Conservation (phyloP, 2,113 vertebrate genomes). For the Gnathonemus echidnorhynchus region DNA sequence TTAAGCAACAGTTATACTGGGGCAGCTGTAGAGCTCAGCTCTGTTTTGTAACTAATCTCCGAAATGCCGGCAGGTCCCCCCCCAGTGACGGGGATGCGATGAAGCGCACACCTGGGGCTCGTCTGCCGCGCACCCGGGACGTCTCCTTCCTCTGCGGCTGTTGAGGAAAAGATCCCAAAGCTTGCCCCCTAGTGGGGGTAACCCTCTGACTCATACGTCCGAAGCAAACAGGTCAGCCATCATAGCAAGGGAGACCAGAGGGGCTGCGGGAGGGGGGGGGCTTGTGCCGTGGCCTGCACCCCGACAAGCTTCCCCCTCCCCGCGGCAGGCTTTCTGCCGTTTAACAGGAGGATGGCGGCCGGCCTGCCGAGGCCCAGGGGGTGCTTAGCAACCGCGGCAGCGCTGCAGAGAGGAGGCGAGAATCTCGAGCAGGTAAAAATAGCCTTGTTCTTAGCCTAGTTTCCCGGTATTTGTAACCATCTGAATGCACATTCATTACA, state of each 20-base stretch:
- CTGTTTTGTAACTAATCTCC: neutral
- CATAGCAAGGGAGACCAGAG: neutral
- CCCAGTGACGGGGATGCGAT: neutral
- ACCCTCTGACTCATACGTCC: neutral
- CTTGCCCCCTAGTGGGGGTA: neutral
- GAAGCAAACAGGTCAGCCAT: neutral
- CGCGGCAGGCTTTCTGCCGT: neutral
- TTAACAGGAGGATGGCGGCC: neutral
- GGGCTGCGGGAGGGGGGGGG: neutral
- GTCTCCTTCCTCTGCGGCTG: neutral
- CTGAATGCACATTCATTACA: neutral
- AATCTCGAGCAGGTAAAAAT: constrained; percentile 21
- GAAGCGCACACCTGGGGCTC: neutral
- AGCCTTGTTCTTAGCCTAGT: constrained; percentile 7
- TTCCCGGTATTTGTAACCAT: neutral
- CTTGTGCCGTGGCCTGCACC: neutral
- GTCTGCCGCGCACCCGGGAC: neutral
- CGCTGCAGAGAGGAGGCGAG: neutral
- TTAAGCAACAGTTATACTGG: neutral
- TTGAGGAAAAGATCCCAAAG: neutral
- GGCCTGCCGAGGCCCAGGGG: neutral
- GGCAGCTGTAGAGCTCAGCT: neutral
- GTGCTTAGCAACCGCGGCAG: constrained; percentile 21
- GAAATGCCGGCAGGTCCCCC: neutral
- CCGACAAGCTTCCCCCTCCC: neutral